phyloP scores from a whole-genome alignment of 2,888 invertebrate species.

The Euproctis similis region DNA sequence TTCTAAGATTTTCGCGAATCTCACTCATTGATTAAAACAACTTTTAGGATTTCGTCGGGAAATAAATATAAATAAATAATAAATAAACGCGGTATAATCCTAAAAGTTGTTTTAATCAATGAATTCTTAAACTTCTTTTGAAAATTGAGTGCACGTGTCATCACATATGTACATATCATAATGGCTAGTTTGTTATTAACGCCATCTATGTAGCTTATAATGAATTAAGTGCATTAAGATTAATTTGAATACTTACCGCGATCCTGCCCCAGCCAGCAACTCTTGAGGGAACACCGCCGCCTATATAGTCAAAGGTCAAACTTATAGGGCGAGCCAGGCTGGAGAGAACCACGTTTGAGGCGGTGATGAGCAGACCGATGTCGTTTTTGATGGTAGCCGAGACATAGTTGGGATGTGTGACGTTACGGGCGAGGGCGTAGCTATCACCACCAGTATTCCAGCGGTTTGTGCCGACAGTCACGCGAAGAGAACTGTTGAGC shows the following conservation, averaged over 20 bases:
- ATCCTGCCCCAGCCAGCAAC: constrained; percentile 54
- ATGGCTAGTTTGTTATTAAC: background rate
- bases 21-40: too few relatives aligned
- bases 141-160: background rate
- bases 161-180: background rate
- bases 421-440: constrained; percentile 35
- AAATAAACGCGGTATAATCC: background rate
- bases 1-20: too few relatives aligned
- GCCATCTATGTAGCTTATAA: too few relatives aligned
- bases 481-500: constrained; percentile 38
- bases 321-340: constrained; percentile 21
- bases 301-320: constrained; percentile 21
- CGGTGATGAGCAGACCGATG: constrained; percentile 40
- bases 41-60: too few relatives aligned
- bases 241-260: constrained; percentile 25
- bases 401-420: constrained; percentile 46
- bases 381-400: constrained; percentile 44
- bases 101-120: too few relatives aligned
- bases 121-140: background rate
- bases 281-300: constrained; percentile 18
- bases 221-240: too few relatives aligned
- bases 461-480: constrained; percentile 44
- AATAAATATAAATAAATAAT: too few relatives aligned
- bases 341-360: constrained; percentile 12
- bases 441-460: constrained; percentile 41